Evolutionary conservation across 2,113 vertebrate species (phyloP), one percentile per base, ranked within the genome.

Genomic region (Elachura formosa): DNA sequence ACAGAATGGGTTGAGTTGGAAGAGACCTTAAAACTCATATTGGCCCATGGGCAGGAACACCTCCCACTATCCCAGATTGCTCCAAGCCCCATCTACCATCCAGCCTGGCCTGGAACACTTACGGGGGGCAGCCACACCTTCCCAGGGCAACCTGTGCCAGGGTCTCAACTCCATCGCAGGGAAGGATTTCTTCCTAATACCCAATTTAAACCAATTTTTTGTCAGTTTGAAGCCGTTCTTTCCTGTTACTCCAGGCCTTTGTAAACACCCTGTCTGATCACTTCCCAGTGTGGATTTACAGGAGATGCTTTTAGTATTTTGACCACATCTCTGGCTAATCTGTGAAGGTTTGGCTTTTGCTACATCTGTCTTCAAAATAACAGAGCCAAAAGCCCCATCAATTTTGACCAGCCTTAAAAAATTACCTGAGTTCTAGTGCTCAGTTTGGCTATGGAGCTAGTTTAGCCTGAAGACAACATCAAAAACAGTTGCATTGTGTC

Each of bases 1-100:
- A 23, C 14, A 66, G 45, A 14, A 31, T 29, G 17, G 29, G 9
- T 67, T 40, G 54, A 5, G 25, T 68, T 31, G 25, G 46, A 40
- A 61, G 18, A 9, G 28, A 75, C 11, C 17, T 67, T 59, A 34
- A 68, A 59, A 22, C 4, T 34, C 11, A 13, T 19, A 6, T 8
- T 10, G 2, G 82, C 26, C 25, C 41, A 8, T 11, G 25, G 34
- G 10, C 58, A 49, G 41, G 11, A 18, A 43, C 49, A 56, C 14
- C 14, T 89, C 40, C 21, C 62, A 34, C 40, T 18, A 3, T 1
- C 11, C 29, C 62, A 68, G 25, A 40, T 1, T 46, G 21, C 40
- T 75, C 78, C 69, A 74, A 46, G 24, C 7, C 24, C n/a, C 0
- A 0, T 74, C 24, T 46, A 61, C n/a, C 0, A 0, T 74, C 24